phyloP scores from a whole-genome alignment of 2,888 invertebrate species.

The Callyntrura guangdongensis region DNA sequence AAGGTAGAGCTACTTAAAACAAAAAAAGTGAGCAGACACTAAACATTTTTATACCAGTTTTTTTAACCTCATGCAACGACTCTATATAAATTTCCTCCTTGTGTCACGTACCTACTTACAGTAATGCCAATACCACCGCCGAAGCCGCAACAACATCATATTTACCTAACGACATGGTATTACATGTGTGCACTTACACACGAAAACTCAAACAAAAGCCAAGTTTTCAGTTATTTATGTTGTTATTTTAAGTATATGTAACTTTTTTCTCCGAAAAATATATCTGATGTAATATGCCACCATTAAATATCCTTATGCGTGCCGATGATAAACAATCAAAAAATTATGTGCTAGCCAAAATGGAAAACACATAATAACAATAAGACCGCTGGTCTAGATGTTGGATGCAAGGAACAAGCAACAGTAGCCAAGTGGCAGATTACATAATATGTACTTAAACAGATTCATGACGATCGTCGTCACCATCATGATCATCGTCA shows the following conservation, averaged over 20 bases:
- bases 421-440: slow-evolving; percentile 42
- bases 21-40: slow-evolving; percentile 24
- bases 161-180: not conserved
- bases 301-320: not conserved
- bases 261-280: not conserved
- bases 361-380: slow-evolving; percentile 34
- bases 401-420: not conserved
- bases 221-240: slow-evolving; percentile 17
- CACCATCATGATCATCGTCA: slow-evolving; percentile 12
- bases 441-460: slow-evolving; percentile 42
- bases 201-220: not conserved
- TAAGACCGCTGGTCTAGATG: slow-evolving; percentile 6
- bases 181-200: not conserved
- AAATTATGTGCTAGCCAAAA: not conserved
- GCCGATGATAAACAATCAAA: not conserved
- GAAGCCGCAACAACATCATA: not conserved
- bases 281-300: not conserved
- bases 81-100: slow-evolving; percentile 24
- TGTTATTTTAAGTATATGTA: slow-evolving; percentile 10
- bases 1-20: slow-evolving; percentile 50
- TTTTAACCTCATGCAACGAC: not conserved
- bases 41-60: slow-evolving; percentile 46
- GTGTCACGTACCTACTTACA: slow-evolving; percentile 19
- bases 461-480: slow-evolving; percentile 19
- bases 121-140: not conserved